phyloP scores from a whole-genome alignment of 2,113 vertebrate species.

The Elachura formosa region DNA sequence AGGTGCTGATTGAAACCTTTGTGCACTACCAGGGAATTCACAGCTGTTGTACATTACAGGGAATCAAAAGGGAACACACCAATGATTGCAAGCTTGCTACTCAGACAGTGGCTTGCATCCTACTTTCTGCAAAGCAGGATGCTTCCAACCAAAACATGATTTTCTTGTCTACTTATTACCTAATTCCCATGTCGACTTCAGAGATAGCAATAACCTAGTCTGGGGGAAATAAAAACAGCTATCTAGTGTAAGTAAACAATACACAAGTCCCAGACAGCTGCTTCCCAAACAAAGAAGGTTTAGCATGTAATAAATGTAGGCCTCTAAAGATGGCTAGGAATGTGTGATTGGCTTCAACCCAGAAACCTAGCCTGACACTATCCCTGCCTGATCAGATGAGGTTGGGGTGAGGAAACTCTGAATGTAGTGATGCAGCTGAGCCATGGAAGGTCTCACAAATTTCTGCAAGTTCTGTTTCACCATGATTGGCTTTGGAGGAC shows the following conservation, averaged over 20 bases:
- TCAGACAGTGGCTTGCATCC: not conserved
- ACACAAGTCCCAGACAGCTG: not conserved
- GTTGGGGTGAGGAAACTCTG: not conserved
- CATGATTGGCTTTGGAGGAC: not conserved
- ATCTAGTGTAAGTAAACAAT: not conserved
- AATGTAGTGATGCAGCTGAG: rapidly evolving
- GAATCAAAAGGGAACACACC: not conserved
- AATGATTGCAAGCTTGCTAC: not conserved
- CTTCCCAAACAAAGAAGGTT: not conserved
- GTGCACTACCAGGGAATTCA: not conserved
- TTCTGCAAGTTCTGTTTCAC: not conserved
- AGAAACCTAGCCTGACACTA: not conserved
- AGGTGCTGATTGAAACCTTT: not conserved
- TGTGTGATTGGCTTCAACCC: not conserved
- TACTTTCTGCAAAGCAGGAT: not conserved
- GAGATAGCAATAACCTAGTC: not conserved
- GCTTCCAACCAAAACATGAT: not conserved
- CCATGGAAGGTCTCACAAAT: not conserved
- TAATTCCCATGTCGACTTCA: not conserved
- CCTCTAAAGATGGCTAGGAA: not conserved
- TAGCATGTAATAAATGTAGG: not conserved
- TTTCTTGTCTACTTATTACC: not conserved
- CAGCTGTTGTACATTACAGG: not conserved
- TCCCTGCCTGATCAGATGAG: not conserved
- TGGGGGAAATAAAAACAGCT: not conserved